Evolutionary conservation across 2,113 vertebrate genomes (phyloP), one percentile per base, ranked within the genome.

Genomic region (Haemorhous mexicanus): DNA sequence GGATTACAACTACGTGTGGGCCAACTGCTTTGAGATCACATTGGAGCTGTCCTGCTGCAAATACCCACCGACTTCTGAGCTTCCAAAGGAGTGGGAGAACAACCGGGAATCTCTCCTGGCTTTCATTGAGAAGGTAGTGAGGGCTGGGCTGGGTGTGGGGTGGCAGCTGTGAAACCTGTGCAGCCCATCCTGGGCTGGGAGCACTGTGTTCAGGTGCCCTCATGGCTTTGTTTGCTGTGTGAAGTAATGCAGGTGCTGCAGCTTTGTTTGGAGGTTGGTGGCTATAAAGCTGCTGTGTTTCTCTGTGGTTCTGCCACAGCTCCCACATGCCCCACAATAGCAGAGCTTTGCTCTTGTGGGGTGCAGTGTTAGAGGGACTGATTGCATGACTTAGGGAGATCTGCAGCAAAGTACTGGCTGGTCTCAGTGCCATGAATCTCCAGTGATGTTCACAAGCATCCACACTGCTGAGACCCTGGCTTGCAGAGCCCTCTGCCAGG

Each of bases 21-120:
- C 98, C 72, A 98, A 98, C 97, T 99, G 99, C 97, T 98, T 99
- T 96, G 99, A 99, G 97, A 98, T 99, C 96, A 99, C 99, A 0
- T 95, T 99, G 96, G 99, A 99, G 96, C 98, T 99, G 80, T 99
- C 99, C 95, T 99, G 99, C 98, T 99, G 99, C 98, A 99, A 99
- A 84, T 98, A 99, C 74, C 99, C 99, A 0, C 88, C 15, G 1
- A 97, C 98, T 33, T 94, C 98, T 0, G 96, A 98, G 84, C 98
- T 99, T 83, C 96, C 70, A 10, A 96, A 97, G n/a, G 99, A 99
- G 95, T 99, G 99, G 99, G 98, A 99, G 49, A 98, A 99, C 93
- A 99, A 99, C 96, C 96, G 98, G 72, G 99, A 99, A 39, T 98
- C 99, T 77, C 98, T 99, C 39, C 97, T 99, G 81, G 97, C 98